Percentiles rank a stretch among this genome's conserved stretches.
Conservation (phyloP, 2,113 vertebrate genomes). For the Varanus salvator region DNA sequence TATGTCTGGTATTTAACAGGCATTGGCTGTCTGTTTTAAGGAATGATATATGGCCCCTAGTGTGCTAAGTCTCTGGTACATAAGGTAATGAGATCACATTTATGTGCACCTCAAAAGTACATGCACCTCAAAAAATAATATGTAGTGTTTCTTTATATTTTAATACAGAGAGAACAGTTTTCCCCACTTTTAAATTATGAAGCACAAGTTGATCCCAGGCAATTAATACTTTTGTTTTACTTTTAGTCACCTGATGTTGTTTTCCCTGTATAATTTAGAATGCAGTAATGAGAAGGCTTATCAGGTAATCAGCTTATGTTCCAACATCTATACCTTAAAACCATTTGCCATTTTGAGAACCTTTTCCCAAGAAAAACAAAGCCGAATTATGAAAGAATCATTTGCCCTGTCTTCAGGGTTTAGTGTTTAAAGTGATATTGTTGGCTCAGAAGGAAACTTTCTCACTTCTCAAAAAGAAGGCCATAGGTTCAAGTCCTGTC, state of each 20-base stretch:
- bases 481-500: constrained; percentile 71
- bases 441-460: constrained; percentile 73
- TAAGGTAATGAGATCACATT: neutral
- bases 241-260: neutral
- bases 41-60: neutral
- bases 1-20: neutral
- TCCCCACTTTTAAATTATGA: constrained; percentile 16
- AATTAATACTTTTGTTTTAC: neutral
- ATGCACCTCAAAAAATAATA: neutral
- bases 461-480: constrained; percentile 72
- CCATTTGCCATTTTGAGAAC: constrained; percentile 56
- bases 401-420: constrained; percentile 64
- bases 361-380: constrained; percentile 68
- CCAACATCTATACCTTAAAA: constrained; percentile 44
- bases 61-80: neutral
- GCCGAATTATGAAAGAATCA: constrained; percentile 68
- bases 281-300: neutral
- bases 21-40: neutral
- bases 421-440: constrained; percentile 68
- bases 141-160: neutral
- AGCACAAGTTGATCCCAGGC: constrained; percentile 12
- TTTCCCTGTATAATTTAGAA: neutral
- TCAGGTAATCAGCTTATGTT: constrained; percentile 14
- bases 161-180: neutral
- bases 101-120: neutral